A percentile compares a stretch with the other conserved stretches of the same genome.
Conservation (phyloP, 1,140 invertebrate species). For the Frieseomelitta varia region DNA sequence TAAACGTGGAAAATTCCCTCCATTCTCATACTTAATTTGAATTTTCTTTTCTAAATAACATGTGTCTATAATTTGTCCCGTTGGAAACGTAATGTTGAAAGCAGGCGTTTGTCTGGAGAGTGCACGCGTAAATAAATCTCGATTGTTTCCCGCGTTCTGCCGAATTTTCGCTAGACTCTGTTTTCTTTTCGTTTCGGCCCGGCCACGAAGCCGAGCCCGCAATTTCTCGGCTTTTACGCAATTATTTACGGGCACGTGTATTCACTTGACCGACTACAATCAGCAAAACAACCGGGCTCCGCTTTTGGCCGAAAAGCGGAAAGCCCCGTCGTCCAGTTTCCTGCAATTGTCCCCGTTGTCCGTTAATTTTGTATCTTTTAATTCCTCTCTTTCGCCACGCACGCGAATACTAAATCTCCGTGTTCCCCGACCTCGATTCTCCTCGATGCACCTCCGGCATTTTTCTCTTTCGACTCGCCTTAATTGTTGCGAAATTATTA, state of each 20-base stretch:
- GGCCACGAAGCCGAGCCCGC: slow-evolving; percentile 15
- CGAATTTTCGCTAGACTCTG: slow-evolving; percentile 27
- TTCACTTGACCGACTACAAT: slow-evolving; percentile 39
- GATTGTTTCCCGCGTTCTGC: slow-evolving; percentile 7
- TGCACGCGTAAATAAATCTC: neutral
- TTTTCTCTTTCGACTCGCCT: too few relatives aligned
- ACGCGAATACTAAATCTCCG: neutral
- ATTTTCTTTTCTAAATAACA: too few relatives aligned
- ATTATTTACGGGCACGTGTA: slow-evolving; percentile 41
- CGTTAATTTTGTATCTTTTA: slow-evolving; percentile 25
- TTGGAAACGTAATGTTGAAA: too few relatives aligned
- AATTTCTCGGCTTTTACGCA: slow-evolving; percentile 36
- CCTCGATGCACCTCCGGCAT: neutral
- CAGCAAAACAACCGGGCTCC: slow-evolving; percentile 24
- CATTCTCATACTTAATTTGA: too few relatives aligned
- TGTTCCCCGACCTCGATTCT: neutral
- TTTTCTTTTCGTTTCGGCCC: slow-evolving; percentile 13
- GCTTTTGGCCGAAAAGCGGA: neutral
- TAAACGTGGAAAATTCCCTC: too few relatives aligned
- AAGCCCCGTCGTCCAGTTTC: neutral
- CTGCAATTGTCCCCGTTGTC: neutral
- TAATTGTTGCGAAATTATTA: too few relatives aligned
- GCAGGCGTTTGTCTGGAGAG: neutral
- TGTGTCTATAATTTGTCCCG: neutral
- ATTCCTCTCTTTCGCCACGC: neutral